A percentile compares a stretch with the other conserved stretches of the same genome.
Evolutionary conservation across 2,797 vertebrate species (phyloP).

Genomic region (Sebastes cheni): DNA sequence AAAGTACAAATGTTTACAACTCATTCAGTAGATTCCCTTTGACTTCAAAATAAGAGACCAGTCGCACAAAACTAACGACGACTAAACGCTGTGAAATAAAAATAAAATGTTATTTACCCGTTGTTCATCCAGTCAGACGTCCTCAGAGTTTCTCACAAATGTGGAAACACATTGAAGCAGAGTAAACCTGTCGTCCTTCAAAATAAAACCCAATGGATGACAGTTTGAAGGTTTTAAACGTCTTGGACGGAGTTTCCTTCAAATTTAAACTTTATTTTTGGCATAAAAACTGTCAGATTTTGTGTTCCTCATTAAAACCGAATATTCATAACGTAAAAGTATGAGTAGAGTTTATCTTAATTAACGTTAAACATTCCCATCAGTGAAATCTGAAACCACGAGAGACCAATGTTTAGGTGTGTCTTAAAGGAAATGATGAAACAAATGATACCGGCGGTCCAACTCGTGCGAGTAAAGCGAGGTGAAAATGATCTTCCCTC

Average conservation of each 20-base stretch:
- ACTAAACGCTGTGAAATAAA: background rate
- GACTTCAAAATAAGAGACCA: background rate
- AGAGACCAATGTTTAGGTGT: too few species aligned
- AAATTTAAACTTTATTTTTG: background rate
- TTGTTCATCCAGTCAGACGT: background rate
- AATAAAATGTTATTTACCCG: background rate
- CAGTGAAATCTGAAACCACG: too few species aligned
- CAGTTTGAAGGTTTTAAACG: background rate
- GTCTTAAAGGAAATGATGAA: too few species aligned
- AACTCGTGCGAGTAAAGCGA: too few species aligned
- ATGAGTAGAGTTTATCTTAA: background rate
- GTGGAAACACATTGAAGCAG: background rate
- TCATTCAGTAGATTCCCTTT: background rate
- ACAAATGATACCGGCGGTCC: too few species aligned
- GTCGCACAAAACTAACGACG: background rate
- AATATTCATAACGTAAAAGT: background rate
- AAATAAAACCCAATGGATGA: background rate
- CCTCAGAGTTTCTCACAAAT: background rate
- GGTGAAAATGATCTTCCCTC: too few species aligned
- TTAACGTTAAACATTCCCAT: too few species aligned
- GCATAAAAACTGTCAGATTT: background rate
- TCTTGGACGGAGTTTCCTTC: background rate
- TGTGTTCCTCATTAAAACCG: background rate
- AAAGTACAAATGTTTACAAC: conserved; percentile 46
- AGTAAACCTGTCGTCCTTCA: background rate